These are phyloP conservation scores for Lepilemur septentrionalis DNA, from an alignment of 2,797 vertebrate species.

Conservation along the genomic window DNA sequence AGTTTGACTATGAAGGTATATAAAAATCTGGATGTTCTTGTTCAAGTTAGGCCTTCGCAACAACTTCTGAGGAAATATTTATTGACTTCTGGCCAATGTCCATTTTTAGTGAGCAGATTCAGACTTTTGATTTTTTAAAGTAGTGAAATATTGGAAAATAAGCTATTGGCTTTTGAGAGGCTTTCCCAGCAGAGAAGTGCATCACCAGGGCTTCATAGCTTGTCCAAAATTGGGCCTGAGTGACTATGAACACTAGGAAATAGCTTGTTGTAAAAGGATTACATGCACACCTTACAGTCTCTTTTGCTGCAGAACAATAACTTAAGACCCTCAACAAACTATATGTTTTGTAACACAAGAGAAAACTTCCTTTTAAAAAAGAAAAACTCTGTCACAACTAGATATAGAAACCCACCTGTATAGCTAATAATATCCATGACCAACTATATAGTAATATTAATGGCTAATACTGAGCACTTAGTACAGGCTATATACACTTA, in stretches of 20 bases:
- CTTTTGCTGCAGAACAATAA: slow-evolving; percentile 1
- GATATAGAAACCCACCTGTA: background rate
- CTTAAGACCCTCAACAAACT: background rate
- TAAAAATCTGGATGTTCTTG: background rate
- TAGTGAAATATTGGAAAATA: slow-evolving; percentile 59
- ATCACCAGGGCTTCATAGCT: slow-evolving; percentile 60
- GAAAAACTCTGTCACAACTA: background rate
- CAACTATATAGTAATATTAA: background rate
- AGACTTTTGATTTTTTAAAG: slow-evolving; percentile 64
- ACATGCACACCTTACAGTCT: slow-evolving; percentile 55
- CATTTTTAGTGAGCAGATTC: slow-evolving; percentile 32
- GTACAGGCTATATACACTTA: no score
- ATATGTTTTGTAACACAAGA: slow-evolving; percentile 10
- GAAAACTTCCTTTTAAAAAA: slow-evolving; percentile 1
- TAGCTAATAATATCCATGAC: background rate
- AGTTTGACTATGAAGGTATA: background rate
- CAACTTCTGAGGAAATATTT: background rate
- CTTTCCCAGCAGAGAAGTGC: slow-evolving; percentile 63
- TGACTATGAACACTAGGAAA: slow-evolving; percentile 59
- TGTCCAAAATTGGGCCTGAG: slow-evolving; percentile 48
- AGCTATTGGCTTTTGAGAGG: slow-evolving; percentile 45
- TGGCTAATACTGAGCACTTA: background rate
- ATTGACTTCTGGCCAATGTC: background rate
- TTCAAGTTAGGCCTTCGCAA: background rate
- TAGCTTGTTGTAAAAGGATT: slow-evolving; percentile 54